Evolutionary conservation across 2,797 vertebrate species (phyloP).

Genomic region (Acanthiza pusilla): DNA sequence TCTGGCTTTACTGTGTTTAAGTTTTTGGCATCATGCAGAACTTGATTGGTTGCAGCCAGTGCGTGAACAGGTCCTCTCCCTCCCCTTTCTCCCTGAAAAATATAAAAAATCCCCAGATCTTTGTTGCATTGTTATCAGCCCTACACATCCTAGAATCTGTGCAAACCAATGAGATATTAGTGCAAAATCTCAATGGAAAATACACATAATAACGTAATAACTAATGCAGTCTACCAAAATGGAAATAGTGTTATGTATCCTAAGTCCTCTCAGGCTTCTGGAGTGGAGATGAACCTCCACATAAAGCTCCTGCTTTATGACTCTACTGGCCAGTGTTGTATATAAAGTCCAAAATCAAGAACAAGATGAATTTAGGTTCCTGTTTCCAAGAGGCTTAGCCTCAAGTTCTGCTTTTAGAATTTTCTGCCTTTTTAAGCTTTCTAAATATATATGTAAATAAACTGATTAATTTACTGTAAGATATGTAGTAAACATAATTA

Average conservation of each 20-base stretch:
- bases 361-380: neutral
- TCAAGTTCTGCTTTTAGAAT: neutral
- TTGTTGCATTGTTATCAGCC: conserved; percentile 27
- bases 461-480: neutral
- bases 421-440: neutral
- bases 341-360: neutral
- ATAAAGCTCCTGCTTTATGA: neutral
- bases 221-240: neutral
- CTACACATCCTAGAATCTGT: neutral
- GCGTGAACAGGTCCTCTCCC: conserved; percentile 35
- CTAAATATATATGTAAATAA: neutral
- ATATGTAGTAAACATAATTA: neutral
- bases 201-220: neutral
- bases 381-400: neutral
- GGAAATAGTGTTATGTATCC: neutral
- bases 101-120: conserved; percentile 39
- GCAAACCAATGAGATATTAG: conserved; percentile 20
- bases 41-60: conserved; percentile 78
- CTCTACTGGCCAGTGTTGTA: neutral
- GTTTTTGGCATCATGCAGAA: conserved; percentile 79
- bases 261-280: neutral
- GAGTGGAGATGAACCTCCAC: neutral
- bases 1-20: conserved; percentile 79
- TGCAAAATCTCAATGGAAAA: conserved; percentile 43
- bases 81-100: neutral